Evolutionary conservation across 2,888 invertebrate species (phyloP).

Genomic region (Vannuccia rotundouncinata): DNA sequence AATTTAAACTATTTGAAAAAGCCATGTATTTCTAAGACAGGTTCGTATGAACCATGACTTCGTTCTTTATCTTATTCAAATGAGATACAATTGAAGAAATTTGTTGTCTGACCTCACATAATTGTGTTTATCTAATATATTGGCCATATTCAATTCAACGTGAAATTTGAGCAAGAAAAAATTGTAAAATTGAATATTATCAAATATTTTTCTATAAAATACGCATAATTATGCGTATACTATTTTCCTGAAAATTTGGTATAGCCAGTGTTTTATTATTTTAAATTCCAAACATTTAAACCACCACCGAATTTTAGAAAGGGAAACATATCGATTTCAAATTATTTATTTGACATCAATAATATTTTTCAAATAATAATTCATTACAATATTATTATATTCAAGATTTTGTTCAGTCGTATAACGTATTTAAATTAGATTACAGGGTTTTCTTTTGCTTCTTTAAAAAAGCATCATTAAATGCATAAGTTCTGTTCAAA

Average conservation of each 20-base stretch:
- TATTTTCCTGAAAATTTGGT: neutral
- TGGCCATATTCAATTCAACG: neutral
- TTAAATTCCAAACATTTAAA: neutral
- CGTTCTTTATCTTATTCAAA: no score
- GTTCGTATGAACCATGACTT: no score
- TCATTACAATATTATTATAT: neutral
- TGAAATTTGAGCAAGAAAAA: neutral
- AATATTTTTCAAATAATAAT: neutral
- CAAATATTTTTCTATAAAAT: neutral
- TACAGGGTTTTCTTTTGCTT: neutral
- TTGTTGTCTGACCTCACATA: no score
- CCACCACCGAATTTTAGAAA: neutral
- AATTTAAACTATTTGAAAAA: no score
- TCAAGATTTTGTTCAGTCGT: neutral
- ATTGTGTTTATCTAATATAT: no score
- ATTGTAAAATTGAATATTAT: neutral
- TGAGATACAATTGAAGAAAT: no score
- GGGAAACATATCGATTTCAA: neutral
- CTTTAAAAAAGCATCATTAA: no score
- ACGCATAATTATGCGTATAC: neutral
- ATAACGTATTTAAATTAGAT: neutral
- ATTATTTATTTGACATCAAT: neutral
- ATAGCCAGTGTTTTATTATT: neutral
- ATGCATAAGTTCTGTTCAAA: no score
- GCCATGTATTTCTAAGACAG: no score